Percentiles rank a stretch among this genome's conserved stretches.
These are phyloP conservation scores for Malurus alboscapulatus DNA, from an alignment of 2,113 vertebrate genomes.

Conservation along the genomic window DNA sequence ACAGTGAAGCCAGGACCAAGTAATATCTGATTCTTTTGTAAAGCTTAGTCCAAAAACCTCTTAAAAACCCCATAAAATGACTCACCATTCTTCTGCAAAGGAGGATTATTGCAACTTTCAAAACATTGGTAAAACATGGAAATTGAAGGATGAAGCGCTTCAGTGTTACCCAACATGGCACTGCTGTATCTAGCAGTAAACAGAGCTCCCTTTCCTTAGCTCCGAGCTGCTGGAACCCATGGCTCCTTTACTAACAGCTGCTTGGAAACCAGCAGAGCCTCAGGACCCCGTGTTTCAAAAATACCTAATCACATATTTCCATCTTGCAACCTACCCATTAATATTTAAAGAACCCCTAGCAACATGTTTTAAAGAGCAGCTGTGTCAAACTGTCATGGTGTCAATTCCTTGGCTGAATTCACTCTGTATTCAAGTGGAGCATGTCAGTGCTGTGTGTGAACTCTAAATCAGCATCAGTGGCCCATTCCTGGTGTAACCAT, in stretches of 20 bases:
- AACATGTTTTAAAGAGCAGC: not conserved
- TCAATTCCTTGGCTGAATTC: not conserved
- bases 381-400: not conserved
- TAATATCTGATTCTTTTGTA: not conserved
- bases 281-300: not conserved
- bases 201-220: not conserved
- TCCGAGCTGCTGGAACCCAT: not conserved
- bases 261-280: not conserved
- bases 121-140: not conserved
- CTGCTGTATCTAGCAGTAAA: not conserved
- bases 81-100: not conserved
- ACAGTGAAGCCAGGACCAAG: not conserved
- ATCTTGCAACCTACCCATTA: not conserved
- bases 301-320: not conserved
- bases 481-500: not conserved
- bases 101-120: not conserved
- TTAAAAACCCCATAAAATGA: not conserved
- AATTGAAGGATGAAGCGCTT: not conserved
- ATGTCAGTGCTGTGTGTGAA: not conserved
- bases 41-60: not conserved
- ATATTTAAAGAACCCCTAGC: conserved; percentile 5
- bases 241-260: not conserved
- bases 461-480: not conserved
- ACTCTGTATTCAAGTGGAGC: not conserved
- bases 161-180: not conserved